Evolutionary conservation across 2,797 vertebrate genomes (phyloP).

Genomic region (Gorsachius magnificus): DNA sequence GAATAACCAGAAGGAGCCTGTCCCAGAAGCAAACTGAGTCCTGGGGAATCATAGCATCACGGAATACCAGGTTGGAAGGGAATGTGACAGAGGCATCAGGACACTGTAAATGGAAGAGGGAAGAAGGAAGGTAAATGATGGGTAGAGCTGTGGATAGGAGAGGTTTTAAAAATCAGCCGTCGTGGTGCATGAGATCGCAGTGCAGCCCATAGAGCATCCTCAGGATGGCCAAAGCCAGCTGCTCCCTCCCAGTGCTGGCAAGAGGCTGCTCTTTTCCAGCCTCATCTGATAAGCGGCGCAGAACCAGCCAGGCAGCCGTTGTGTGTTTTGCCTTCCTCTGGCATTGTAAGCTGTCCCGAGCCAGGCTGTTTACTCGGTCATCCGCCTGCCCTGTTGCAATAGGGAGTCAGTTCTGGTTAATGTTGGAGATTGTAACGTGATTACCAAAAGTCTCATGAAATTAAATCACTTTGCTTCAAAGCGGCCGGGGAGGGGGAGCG

Average conservation of each 20-base stretch:
- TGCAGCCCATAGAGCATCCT: constrained; percentile 32
- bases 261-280: constrained; percentile 4
- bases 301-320: constrained; percentile 30
- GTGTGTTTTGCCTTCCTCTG: constrained; percentile 24
- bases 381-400: constrained; percentile 46
- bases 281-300: constrained; percentile 12
- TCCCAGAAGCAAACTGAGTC: background rate
- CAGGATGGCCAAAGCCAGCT: constrained; percentile 27
- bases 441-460: constrained; percentile 77
- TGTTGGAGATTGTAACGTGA: constrained; percentile 81
- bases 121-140: background rate
- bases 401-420: constrained; percentile 82
- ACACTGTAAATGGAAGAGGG: background rate
- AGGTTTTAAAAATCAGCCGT: background rate
- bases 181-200: background rate
- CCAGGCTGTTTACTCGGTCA: constrained; percentile 31
- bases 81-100: background rate
- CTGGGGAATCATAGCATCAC: background rate
- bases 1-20: background rate
- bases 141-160: background rate
- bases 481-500: constrained; percentile 68
- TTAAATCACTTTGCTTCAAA: constrained; percentile 86
- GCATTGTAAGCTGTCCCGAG: constrained; percentile 11
- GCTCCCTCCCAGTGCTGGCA: constrained; percentile 61
- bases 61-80: too few relatives aligned